Evolutionary conservation across 2,113 vertebrate species (phyloP).

Genomic region (Otocyon megalotis): DNA sequence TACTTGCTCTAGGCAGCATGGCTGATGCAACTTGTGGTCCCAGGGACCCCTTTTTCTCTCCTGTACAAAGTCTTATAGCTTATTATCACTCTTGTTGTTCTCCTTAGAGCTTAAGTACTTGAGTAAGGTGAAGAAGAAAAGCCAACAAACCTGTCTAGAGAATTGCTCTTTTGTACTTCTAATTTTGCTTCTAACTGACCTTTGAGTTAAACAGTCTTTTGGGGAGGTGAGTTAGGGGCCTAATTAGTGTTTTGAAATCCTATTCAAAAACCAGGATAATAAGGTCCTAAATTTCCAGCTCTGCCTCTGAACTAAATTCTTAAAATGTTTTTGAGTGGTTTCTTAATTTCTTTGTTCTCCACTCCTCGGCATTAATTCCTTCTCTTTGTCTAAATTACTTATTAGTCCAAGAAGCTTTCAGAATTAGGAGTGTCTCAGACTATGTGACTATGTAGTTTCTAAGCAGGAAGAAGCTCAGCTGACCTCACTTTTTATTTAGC

Average conservation of each 20-base stretch:
- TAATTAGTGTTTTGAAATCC: conserved; percentile 34
- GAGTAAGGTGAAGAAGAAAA: background rate
- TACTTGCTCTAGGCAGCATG: background rate
- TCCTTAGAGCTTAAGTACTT: background rate
- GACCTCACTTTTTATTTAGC: background rate
- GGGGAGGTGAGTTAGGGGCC: background rate
- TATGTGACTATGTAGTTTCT: background rate
- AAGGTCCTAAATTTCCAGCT: background rate
- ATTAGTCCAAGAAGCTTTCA: background rate
- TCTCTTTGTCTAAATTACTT: background rate
- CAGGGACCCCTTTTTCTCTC: background rate
- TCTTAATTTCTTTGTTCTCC: conserved; percentile 8
- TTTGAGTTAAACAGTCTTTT: conserved; percentile 6
- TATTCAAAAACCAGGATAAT: conserved; percentile 17
- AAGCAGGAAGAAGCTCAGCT: background rate
- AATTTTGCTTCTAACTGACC: conserved; percentile 17
- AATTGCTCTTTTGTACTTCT: background rate
- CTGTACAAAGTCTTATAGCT: background rate
- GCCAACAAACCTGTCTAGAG: background rate
- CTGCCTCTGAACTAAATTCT: background rate
- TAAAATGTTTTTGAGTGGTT: conserved; percentile 25
- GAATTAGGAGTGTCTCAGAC: background rate
- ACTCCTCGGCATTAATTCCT: background rate
- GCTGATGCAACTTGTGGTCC: background rate
- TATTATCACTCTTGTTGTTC: background rate